phyloP scores from a whole-genome alignment of 2,113 vertebrate species.

The Melanerpes formicivorus region DNA sequence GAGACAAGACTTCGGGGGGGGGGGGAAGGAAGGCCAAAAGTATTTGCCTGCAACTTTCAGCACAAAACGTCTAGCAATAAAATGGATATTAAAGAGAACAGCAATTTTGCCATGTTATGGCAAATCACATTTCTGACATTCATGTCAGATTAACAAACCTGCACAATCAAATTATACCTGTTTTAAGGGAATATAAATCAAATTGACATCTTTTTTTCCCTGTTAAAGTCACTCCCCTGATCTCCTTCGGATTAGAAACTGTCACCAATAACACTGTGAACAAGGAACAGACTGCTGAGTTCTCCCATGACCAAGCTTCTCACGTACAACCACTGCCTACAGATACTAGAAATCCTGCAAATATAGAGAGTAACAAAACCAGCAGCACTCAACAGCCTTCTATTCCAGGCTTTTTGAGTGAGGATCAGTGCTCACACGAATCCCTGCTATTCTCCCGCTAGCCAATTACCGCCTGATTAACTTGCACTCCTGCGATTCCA shows the following conservation, averaged over 20 bases:
- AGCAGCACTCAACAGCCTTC: neutral
- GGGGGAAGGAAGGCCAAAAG: neutral
- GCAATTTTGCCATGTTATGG: neutral
- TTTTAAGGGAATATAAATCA: neutral
- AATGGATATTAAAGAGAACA: neutral
- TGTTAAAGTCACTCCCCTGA: neutral
- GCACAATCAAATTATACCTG: neutral
- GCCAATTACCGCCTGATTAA: neutral
- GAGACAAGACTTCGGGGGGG: neutral
- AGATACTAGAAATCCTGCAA: neutral
- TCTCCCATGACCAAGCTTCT: neutral
- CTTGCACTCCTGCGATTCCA: neutral
- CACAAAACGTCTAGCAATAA: neutral
- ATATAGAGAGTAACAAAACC: neutral
- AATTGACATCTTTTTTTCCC: neutral
- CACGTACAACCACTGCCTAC: neutral
- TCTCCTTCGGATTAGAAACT: neutral
- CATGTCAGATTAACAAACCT: neutral
- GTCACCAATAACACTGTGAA: neutral
- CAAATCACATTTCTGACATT: neutral
- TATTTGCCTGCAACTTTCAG: neutral
- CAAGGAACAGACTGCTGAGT: neutral
- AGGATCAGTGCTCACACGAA: neutral
- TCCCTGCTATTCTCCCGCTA: neutral
- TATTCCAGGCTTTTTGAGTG: neutral